Evolutionary conservation across 2,888 invertebrate genomes (phyloP), one percentile per base, ranked within the genome.

Genomic region (Aporophyla lueneburgensis): DNA sequence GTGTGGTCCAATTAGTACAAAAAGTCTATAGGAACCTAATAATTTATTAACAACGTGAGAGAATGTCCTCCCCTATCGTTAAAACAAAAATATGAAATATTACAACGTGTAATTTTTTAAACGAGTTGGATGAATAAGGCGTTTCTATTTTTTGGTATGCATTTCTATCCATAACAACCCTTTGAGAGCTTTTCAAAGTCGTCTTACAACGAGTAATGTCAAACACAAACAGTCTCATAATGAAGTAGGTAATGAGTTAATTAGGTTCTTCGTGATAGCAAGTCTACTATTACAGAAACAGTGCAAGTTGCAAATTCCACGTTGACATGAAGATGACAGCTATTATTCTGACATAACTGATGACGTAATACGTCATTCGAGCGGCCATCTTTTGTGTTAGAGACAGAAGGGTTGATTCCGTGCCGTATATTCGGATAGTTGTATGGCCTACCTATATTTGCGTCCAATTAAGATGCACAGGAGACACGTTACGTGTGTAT

Each of bases 1-100:
- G 80, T 80, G 84, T 80, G 86, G 83, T 74, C 87, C 87, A 91
- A 91, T 90, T 88, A 89, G 88, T 86, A 72, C 67, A 63, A 87
- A 77, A 90, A 89, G 81, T 71, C 68, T 74, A 76, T 86, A 86
- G 0, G 16, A 86, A 86, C 27, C 53, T 58, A 54, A 24, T 54
- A 63, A 82, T 76, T 67, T 87, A 89, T 84, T 78, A 72, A 79
- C 78, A 83, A 78, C n/a, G 7, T 33, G 33, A 43, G 43, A 76
- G 73, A 84, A 53, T 80, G 69, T 81, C 76, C 51, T 63, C 54
- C 76, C 79, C 71, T 61, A 74, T 74, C 58, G 66, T 71, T 24
- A 67, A 66, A 78, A 84, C 74, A 78, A 43, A 80, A 82, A 14
- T 74, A 74, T 88, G 75, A 86, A 76, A 79, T 85, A 85, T 85